Evolutionary conservation across 2,888 invertebrate genomes (phyloP).

Genomic region (Plebejus anna): DNA sequence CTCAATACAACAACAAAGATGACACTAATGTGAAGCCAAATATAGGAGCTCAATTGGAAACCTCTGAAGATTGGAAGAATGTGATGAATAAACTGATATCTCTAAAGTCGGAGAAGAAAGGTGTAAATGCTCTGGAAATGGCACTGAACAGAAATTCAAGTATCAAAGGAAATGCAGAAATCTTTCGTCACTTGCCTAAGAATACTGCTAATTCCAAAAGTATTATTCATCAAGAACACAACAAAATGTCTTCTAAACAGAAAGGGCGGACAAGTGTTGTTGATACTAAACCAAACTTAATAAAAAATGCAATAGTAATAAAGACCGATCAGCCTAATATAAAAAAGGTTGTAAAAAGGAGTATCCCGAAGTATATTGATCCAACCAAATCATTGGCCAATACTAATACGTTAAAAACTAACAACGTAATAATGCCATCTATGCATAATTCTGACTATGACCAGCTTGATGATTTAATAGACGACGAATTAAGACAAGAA

Average conservation of each 20-base stretch:
- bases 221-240: background rate
- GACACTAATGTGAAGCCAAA: background rate
- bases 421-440: conserved; percentile 59
- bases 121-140: conserved; percentile 59
- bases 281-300: background rate
- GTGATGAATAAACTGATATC: conserved; percentile 62
- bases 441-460: conserved; percentile 66
- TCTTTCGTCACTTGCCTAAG: background rate
- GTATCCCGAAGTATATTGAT: conserved; percentile 32
- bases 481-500: conserved; percentile 68
- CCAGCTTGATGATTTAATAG: conserved; percentile 69
- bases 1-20: background rate
- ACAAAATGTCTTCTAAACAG: background rate
- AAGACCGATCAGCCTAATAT: background rate
- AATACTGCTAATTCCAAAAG: background rate
- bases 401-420: conserved; percentile 41
- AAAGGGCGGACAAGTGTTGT: background rate
- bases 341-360: conserved; percentile 32
- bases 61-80: conserved; percentile 54
- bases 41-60: conserved; percentile 10
- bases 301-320: background rate
- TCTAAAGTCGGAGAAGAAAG: conserved; percentile 64
- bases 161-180: conserved; percentile 41
- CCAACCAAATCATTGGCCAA: conserved; percentile 43
- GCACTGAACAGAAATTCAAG: conserved; percentile 53